Percentiles rank a stretch among this genome's conserved stretches.
Conservation (phyloP, 2,888 invertebrate genomes). For the Myathropa florea region DNA sequence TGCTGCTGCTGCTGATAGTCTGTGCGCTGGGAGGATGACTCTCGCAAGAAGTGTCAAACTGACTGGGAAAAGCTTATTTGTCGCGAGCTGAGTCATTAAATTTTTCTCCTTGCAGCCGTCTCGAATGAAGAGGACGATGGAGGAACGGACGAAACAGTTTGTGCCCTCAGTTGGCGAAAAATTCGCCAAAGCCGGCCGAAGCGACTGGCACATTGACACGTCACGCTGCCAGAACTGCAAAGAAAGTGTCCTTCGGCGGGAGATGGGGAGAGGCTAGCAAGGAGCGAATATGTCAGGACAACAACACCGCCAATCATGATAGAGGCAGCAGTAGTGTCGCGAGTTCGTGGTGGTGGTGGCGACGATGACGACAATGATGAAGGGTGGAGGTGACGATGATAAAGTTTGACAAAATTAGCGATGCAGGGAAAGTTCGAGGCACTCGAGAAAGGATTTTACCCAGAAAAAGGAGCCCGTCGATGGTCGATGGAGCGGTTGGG, state of each 20-base stretch:
- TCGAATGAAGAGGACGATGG: neutral
- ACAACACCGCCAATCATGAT: conserved; percentile 19
- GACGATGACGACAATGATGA: conserved; percentile 42
- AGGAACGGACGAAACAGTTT: conserved; percentile 9
- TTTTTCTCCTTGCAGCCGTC: conserved; percentile 10
- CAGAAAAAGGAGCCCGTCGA: neutral
- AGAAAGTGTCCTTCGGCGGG: conserved; percentile 31
- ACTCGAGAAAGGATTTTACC: conserved; percentile 61
- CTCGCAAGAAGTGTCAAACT: conserved; percentile 22
- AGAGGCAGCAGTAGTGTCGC: conserved; percentile 31
- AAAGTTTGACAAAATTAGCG: conserved; percentile 71
- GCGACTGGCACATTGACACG: conserved; percentile 42
- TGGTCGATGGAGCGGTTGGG: neutral
- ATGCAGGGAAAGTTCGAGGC: conserved; percentile 64
- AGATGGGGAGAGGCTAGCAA: conserved; percentile 5
- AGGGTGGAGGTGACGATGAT: conserved; percentile 64
- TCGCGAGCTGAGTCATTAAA: conserved; percentile 58
- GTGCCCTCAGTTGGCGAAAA: conserved; percentile 15
- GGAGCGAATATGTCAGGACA: conserved; percentile 44
- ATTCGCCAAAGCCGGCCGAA: conserved; percentile 16
- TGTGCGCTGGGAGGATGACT: no score
- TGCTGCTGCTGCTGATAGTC: neutral
- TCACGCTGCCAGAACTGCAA: conserved; percentile 31
- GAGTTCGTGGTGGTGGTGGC: conserved; percentile 37
- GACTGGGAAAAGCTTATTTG: conserved; percentile 65